phyloP scores from a whole-genome alignment of 2,113 vertebrate species.

The Gobiocypris rarus region DNA sequence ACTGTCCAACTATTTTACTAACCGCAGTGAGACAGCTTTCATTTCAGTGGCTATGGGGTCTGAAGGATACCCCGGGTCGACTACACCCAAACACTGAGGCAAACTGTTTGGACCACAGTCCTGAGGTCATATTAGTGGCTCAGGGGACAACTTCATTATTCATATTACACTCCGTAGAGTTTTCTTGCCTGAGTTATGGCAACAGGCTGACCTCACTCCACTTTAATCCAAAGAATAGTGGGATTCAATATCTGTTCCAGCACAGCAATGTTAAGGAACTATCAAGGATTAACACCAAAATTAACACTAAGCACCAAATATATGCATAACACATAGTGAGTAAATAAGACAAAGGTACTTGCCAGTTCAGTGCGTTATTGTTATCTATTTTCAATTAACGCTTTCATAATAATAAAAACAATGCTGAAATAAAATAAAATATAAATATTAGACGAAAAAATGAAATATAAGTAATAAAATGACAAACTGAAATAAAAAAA shows the following conservation, averaged over 20 bases:
- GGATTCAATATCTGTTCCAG: slow-evolving; percentile 15
- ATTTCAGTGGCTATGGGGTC: slow-evolving; percentile 73
- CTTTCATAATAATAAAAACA: too few relatives aligned
- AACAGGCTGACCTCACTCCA: slow-evolving; percentile 61
- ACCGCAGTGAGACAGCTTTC: slow-evolving; percentile 75
- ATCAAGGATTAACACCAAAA: not conserved
- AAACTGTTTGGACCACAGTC: slow-evolving; percentile 68
- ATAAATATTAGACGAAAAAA: not conserved
- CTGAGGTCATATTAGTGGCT: slow-evolving; percentile 60
- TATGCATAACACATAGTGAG: not conserved
- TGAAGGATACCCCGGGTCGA: slow-evolving; percentile 48
- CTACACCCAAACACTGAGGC: slow-evolving; percentile 60
- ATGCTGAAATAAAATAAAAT: too few relatives aligned
- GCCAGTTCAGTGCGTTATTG: not conserved
- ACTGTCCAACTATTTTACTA: slow-evolving; percentile 78
- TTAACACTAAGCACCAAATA: not conserved
- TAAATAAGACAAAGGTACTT: not conserved
- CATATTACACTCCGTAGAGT: slow-evolving; percentile 59
- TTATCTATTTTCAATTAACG: not conserved
- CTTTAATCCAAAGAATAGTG: slow-evolving; percentile 34
- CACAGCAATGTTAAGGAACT: not conserved
- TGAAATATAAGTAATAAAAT: not conserved
- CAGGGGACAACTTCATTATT: slow-evolving; percentile 67
- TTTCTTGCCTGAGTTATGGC: slow-evolving; percentile 62
- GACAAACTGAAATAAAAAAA: not conserved